A percentile compares a stretch with the other conserved stretches of the same genome.
These are phyloP conservation scores for Pantala flavescens DNA, from an alignment of 1,140 invertebrate genomes.

Conservation along the genomic window DNA sequence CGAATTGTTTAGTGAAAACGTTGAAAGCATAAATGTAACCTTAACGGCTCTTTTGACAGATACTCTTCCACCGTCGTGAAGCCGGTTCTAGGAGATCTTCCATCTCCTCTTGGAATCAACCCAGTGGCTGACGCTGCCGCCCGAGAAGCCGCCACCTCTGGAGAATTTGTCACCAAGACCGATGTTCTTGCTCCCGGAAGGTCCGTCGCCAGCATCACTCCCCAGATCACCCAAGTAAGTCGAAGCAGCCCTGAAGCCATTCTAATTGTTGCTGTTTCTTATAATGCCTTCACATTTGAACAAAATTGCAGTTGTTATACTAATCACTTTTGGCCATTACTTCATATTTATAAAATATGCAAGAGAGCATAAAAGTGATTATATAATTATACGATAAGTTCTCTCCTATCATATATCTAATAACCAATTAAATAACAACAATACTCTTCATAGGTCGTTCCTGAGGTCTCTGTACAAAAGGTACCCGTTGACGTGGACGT, in stretches of 20 bases:
- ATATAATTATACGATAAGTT: too few species aligned
- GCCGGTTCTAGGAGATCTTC: slow-evolving; percentile 15
- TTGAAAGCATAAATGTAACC: neutral
- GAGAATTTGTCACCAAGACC: slow-evolving; percentile 23
- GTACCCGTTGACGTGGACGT: slow-evolving; percentile 16
- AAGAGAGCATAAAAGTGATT: too few species aligned
- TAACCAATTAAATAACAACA: too few species aligned
- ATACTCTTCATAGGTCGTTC: slow-evolving; percentile 19
- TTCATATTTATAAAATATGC: too few species aligned
- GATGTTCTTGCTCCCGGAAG: slow-evolving; percentile 28
- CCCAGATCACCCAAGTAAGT: slow-evolving; percentile 26
- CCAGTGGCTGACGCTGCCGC: slow-evolving; percentile 20
- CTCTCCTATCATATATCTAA: too few species aligned
- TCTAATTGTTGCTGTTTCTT: too few species aligned
- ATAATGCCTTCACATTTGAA: too few species aligned
- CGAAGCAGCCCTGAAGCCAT: too few species aligned
- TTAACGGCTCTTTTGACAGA: neutral
- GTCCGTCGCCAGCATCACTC: slow-evolving; percentile 27
- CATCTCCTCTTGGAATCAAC: neutral
- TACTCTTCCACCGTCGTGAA: slow-evolving; percentile 13
- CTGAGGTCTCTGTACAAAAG: slow-evolving; percentile 28
- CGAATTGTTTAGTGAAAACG: neutral
- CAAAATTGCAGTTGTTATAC: too few species aligned
- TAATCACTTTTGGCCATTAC: too few species aligned
- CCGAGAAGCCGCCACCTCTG: slow-evolving; percentile 21